Base-by-base conservation (phyloP, 2,797 vertebrate species). In the Alosa sapidissima region DNA sequence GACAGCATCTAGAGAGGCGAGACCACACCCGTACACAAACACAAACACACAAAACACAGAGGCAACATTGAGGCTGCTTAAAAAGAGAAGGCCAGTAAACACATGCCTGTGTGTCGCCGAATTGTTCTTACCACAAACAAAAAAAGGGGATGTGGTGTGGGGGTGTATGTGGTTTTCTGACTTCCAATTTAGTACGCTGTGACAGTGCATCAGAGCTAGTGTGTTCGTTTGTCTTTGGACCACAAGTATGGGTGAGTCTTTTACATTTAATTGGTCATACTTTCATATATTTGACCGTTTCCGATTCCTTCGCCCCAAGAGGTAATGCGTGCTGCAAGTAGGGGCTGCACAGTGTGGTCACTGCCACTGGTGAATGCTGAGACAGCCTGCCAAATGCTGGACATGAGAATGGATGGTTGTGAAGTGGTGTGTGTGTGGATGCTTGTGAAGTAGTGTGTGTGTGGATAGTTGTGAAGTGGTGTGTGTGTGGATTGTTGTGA, bases 41-140 rank as follows among this genome's bases (percentile, higher is more conserved):
- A 72, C 3, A 65, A 1, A 65, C 62, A 65, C 5, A 58, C 55
- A 68, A 62, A 7, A 33, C 8, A 65, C 65, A 75, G 14, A 11
- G 36, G 68, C 9, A 75, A 5, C 14, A 75, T 47, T 47, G 16
- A 78, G 72, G 72, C 36, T 16, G 36, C 14, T 78, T 47, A 78
- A 78, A 78, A 78, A 21, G 41, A 47, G 41, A 21, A 78, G 72
- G 41, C 16, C 60, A 47, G 72, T 75, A 75, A 75, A 75, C 36
- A 75, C 68, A 45, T 78, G 72, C 41, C 72, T 47, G 5, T 21
- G 72, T 78, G 41, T 47, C 47, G 41, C 72, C 21, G 72, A 78
- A 14, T 47, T 47, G 72, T n/a, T 21, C 36, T 78, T 47, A 45
- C 72, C 72, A 47, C 72, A 19, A 47, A 45, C 6, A 78, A 21